phyloP scores from a whole-genome alignment of 1,140 invertebrate genomes.

The Panagrolaimus sp. region DNA sequence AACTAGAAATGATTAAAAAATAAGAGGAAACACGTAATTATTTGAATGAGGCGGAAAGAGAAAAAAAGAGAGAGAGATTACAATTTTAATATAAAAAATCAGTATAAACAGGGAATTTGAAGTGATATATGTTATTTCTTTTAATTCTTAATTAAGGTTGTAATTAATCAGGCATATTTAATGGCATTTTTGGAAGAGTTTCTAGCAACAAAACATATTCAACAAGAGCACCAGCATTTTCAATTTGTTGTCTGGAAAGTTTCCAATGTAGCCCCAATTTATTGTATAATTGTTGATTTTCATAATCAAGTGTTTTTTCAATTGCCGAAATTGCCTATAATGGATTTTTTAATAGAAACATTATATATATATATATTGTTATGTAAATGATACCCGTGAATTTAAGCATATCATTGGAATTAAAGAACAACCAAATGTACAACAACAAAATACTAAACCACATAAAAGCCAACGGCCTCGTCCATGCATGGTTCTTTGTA shows the following conservation, averaged over 20 bases:
- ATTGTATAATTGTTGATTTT: slow-evolving; percentile 58
- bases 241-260: slow-evolving; percentile 40
- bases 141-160: no score
- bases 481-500: slow-evolving; percentile 44
- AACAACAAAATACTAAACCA: slow-evolving; percentile 57
- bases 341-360: slow-evolving; percentile 21
- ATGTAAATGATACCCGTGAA: slow-evolving; percentile 41
- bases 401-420: slow-evolving; percentile 58
- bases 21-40: no score
- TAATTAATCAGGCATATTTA: slow-evolving; percentile 51
- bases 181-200: slow-evolving; percentile 49
- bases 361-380: slow-evolving; percentile 17
- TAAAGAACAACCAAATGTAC: slow-evolving; percentile 56
- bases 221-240: slow-evolving; percentile 42
- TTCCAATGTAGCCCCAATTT: slow-evolving; percentile 56
- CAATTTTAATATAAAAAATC: no score
- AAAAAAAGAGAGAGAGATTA: no score
- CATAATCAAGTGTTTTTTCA: slow-evolving; percentile 55
- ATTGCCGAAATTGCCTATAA: slow-evolving; percentile 55
- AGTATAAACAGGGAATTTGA: no score
- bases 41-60: no score
- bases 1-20: no score
- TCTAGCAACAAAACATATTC: slow-evolving; percentile 58
- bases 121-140: no score
- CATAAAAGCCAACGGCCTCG: slow-evolving; percentile 54